Conservation (phyloP, 1,140 invertebrate genomes). For the Orussus abietinus region DNA sequence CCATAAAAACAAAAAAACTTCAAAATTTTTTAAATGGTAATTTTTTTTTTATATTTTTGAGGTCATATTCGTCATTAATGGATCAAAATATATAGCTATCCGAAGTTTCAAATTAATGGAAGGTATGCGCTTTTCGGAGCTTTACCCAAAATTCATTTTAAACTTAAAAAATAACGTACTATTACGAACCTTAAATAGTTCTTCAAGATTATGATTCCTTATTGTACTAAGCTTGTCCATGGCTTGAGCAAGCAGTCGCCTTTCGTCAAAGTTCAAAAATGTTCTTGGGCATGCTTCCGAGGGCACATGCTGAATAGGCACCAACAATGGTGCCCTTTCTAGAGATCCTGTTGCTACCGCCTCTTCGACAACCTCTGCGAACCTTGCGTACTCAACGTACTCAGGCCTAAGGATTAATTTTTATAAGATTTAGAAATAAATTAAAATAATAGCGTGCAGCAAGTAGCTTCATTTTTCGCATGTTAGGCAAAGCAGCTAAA, state of each 20-base stretch:
- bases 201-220: slow-evolving; percentile 59
- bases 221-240: slow-evolving; percentile 58
- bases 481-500: too few species aligned
- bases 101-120: too few species aligned
- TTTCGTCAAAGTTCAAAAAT: slow-evolving; percentile 68
- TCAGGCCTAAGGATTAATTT: slow-evolving; percentile 45
- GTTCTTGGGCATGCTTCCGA: slow-evolving; percentile 57
- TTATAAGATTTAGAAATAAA: too few species aligned
- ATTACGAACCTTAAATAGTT: slow-evolving; percentile 54
- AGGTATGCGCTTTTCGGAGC: too few species aligned
- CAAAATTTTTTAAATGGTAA: slow-evolving; percentile 6
- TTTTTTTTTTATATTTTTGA: background rate
- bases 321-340: slow-evolving; percentile 61
- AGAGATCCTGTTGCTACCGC: slow-evolving; percentile 59
- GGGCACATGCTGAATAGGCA: slow-evolving; percentile 62
- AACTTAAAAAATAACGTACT: background rate
- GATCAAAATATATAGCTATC: too few species aligned
- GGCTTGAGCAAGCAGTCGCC: slow-evolving; percentile 56
- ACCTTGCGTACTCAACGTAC: slow-evolving; percentile 62
- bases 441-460: too few species aligned
- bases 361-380: slow-evolving; percentile 62
- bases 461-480: too few species aligned
- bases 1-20: slow-evolving; percentile 21
- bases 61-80: too few species aligned
- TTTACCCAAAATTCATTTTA: too few species aligned